A percentile compares a stretch with the other conserved stretches of the same genome.
phyloP scores from a whole-genome alignment of 2,888 invertebrate genomes.

The Campaea margaritaria region DNA sequence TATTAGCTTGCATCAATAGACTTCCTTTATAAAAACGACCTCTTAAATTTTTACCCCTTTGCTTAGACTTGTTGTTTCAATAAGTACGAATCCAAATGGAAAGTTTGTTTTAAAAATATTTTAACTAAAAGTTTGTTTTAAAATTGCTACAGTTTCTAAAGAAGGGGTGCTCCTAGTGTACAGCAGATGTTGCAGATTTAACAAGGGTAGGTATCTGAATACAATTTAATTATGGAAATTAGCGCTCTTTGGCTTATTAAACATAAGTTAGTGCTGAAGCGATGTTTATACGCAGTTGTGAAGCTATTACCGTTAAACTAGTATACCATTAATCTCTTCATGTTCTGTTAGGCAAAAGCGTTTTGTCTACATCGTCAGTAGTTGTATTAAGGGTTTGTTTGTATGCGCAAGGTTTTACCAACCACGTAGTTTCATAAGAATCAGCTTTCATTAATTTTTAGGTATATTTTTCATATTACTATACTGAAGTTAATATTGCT shows the following conservation, averaged over 20 bases:
- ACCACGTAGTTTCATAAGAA: no score
- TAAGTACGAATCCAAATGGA: no score
- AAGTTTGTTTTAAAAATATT: no score
- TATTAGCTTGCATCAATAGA: no score
- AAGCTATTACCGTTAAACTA: constrained; percentile 65
- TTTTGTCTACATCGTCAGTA: neutral
- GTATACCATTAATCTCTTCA: constrained; percentile 63
- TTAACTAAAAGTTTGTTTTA: neutral
- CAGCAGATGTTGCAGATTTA: constrained; percentile 15
- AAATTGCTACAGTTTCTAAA: constrained; percentile 20
- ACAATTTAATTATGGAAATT: constrained; percentile 19
- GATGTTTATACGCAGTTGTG: constrained; percentile 59
- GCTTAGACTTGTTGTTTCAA: no score
- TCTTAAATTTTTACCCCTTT: no score
- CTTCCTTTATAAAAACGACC: no score
- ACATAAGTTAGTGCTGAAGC: constrained; percentile 45
- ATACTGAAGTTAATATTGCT: no score
- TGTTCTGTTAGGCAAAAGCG: constrained; percentile 2
- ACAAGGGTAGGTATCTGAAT: constrained; percentile 11
- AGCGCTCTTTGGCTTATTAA: constrained; percentile 35
- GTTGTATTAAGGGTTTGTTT: neutral
- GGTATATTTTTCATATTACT: no score
- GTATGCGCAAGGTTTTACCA: no score
- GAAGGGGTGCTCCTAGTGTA: constrained; percentile 7
- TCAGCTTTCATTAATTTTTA: no score